Base-by-base conservation (phyloP, 2,797 vertebrate species). In the Eulemur albifrons region DNA sequence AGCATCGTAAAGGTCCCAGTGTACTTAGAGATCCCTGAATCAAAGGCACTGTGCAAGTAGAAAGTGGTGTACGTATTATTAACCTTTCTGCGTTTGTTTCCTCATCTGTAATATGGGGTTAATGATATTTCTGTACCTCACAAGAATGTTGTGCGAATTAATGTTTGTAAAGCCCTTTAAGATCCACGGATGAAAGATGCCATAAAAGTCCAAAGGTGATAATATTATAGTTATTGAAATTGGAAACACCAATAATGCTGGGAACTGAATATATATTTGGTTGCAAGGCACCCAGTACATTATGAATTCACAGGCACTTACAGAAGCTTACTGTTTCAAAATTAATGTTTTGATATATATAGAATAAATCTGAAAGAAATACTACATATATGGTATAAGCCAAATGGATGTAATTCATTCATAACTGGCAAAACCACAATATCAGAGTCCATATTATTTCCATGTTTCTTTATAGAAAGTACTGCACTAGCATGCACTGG, bases 151-250 rank as follows among this genome's bases (percentile, higher is more conserved):
- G 81, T 93, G 80, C 0, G 95, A 98, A 96, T 97, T 97, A 97
- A 98, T 98, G 96, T 97, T 97, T 98, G 97, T 97, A 97, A 98
- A 98, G 97, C 97, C 97, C 97, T 98, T 98, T 97, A 97, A 98
- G 94, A 97, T 97, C 96, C 96, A 97, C 11, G 90, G 96, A 97
- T 98, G 98, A 98, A 97, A 97, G 96, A 98, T 97, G 94, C 96
- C 93, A 97, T 98, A 95, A 97, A 98, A 96, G 95, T 98, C 95
- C 95, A 97, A 97, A 98, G 97, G 97, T 97, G 94, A 95, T 96
- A 96, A 96, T 97, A 97, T 95, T 96, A 95, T 89, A 97, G 95
- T 98, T 97, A 97, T 92, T 98, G 96, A 98, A 98, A 97, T 87
- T 97, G 96, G 97, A 98, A 97, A 97, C 87, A 97, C 94, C 94